Evolutionary conservation across 1,140 invertebrate genomes (phyloP).

Genomic region (Drosophila neocordata): DNA sequence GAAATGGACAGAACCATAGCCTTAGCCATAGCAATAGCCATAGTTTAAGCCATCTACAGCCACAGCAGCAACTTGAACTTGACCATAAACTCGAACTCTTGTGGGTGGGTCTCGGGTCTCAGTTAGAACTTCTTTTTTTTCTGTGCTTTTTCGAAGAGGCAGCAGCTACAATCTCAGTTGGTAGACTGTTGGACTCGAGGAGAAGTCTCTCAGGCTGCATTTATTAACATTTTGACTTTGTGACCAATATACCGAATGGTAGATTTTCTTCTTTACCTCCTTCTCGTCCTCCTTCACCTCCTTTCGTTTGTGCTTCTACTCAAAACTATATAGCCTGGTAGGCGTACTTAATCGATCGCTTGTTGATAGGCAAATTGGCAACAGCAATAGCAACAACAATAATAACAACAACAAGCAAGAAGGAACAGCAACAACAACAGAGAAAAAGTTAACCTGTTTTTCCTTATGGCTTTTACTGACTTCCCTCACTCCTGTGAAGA

Average conservation of each 20-base stretch:
- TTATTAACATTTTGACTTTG: constrained; percentile 82
- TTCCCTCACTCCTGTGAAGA: constrained; percentile 38
- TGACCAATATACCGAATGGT: constrained; percentile 70
- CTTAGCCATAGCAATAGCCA: background rate
- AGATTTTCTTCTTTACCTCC: constrained; percentile 9
- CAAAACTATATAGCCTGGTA: constrained; percentile 55
- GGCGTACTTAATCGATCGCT: constrained; percentile 82
- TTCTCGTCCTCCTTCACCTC: background rate
- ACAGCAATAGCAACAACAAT: constrained; percentile 51
- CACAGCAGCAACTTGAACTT: constrained; percentile 63
- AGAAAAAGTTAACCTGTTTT: constrained; percentile 65
- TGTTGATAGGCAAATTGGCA: constrained; percentile 83
- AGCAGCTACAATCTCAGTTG: constrained; percentile 16
- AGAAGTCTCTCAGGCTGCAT: constrained; percentile 52
- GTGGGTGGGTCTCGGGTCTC: constrained; percentile 60
- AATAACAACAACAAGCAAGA: constrained; percentile 5
- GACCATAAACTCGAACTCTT: constrained; percentile 63
- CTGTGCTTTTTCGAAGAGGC: background rate
- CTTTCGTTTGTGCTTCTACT: constrained; percentile 22
- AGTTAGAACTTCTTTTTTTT: constrained; percentile 27
- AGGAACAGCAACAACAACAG: constrained; percentile 60
- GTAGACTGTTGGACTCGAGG: background rate
- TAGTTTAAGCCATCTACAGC: background rate
- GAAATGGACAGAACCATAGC: background rate
- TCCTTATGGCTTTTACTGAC: constrained; percentile 31